Conservation (phyloP, 2,113 vertebrate genomes). For the Phasianus colchicus region DNA sequence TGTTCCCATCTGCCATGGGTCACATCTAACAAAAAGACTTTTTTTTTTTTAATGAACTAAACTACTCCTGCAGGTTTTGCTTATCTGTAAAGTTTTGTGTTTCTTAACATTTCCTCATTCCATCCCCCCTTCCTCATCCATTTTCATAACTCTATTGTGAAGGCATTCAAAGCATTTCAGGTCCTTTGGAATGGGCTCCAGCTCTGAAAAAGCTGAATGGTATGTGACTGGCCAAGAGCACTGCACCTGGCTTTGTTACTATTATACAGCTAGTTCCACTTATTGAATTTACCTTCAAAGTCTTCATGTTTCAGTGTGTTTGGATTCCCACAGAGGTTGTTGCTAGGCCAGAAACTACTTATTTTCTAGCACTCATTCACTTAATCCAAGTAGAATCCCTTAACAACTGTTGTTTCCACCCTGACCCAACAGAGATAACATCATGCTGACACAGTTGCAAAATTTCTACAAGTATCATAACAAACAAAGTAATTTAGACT, state of each 20-base stretch:
- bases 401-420: accelerated
- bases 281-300: background rate
- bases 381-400: background rate
- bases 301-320: background rate
- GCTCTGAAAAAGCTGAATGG: background rate
- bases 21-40: background rate
- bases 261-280: background rate
- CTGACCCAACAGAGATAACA: background rate
- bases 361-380: background rate
- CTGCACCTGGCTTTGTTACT: background rate
- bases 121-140: background rate
- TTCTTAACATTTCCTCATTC: background rate
- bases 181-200: background rate
- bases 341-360: background rate
- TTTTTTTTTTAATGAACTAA: background rate
- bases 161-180: background rate
- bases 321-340: background rate
- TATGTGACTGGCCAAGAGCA: background rate
- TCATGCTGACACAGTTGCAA: background rate
- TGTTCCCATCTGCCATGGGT: background rate
- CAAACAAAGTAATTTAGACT: background rate
- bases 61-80: background rate
- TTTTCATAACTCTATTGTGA: background rate
- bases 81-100: background rate
- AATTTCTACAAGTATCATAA: background rate